Percentiles rank a stretch among this genome's conserved stretches.
phyloP scores from a whole-genome alignment of 1,140 invertebrate genomes.

The Diuraphis noxia region DNA sequence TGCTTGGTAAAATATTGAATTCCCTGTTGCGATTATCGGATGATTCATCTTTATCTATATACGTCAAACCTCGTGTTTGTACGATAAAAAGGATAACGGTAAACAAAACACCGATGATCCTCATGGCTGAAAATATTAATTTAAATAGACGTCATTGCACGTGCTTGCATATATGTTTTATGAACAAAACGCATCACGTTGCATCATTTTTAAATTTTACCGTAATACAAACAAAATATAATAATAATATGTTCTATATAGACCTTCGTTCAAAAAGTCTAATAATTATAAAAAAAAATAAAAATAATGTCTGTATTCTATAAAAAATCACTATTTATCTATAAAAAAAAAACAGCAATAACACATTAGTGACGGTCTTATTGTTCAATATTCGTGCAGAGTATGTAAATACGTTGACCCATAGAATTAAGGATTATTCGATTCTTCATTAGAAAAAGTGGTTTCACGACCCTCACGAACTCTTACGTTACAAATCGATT shows the following conservation, averaged over 20 bases:
- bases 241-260: not conserved
- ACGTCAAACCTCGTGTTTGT: not conserved
- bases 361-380: slow-evolving; percentile 36
- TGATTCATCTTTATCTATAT: not conserved
- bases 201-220: slow-evolving; percentile 11
- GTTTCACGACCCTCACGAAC: slow-evolving; percentile 41
- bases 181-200: not conserved
- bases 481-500: slow-evolving; percentile 3
- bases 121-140: slow-evolving; percentile 48
- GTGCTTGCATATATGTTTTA: not conserved
- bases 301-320: not conserved
- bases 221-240: slow-evolving; percentile 11
- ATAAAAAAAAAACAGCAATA: slow-evolving; percentile 29
- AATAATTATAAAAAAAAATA: not conserved
- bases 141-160: not conserved
- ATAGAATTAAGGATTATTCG: not conserved
- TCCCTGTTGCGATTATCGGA: not conserved
- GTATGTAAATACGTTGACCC: slow-evolving; percentile 22
- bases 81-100: slow-evolving; percentile 37
- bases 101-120: slow-evolving; percentile 22
- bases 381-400: slow-evolving; percentile 26
- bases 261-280: not conserved
- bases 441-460: not conserved
- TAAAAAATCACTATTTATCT: slow-evolving; percentile 3
- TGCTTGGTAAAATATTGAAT: not conserved